Conservation (phyloP, 1,140 invertebrate genomes). For the Dendrolimus kikuchii region DNA sequence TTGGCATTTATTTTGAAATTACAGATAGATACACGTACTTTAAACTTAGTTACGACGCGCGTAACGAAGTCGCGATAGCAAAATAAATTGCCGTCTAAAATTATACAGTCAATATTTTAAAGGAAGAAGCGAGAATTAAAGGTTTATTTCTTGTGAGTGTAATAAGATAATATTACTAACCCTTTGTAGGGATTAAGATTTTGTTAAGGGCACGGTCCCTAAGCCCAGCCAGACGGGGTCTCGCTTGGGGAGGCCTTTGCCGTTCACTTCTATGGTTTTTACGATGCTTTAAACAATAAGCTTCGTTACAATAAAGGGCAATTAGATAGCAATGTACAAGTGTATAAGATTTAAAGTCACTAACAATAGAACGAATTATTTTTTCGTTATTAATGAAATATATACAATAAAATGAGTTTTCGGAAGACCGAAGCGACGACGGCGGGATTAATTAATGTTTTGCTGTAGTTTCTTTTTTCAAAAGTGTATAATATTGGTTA, state of each 20-base stretch:
- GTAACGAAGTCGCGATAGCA: not conserved
- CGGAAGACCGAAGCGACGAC: no score
- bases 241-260: constrained; percentile 29
- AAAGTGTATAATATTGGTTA: no score
- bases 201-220: constrained; percentile 59
- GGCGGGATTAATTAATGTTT: no score
- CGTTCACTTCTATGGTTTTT: constrained; percentile 60
- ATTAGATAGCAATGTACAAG: not conserved
- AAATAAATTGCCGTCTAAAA: constrained; percentile 2
- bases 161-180: constrained; percentile 70
- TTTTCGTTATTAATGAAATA: no score
- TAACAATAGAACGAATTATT: no score
- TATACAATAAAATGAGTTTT: no score
- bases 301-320: not conserved
- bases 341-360: no score
- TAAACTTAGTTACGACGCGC: no score
- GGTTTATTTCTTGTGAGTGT: constrained; percentile 63
- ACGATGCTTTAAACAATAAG: constrained; percentile 29
- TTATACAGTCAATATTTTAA: constrained; percentile 35
- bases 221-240: constrained; percentile 45
- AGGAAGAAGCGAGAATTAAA: constrained; percentile 50
- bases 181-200: constrained; percentile 71
- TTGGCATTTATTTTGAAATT: no score
- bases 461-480: no score
- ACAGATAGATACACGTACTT: no score